Evolutionary conservation across 2,888 invertebrate species (phyloP), one percentile per base, ranked within the genome.

Genomic region (Melanophora roralis): DNA sequence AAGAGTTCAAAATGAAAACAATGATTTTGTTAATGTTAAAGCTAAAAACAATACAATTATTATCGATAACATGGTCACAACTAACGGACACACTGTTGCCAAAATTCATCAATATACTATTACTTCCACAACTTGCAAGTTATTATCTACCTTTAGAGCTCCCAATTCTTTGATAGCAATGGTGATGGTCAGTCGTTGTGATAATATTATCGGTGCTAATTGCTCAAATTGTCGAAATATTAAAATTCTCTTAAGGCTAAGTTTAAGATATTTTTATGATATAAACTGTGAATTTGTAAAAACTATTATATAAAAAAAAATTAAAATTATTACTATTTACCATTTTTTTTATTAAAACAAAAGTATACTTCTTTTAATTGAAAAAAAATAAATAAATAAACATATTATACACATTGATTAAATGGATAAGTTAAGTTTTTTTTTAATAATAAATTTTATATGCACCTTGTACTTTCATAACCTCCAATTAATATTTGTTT

Each of bases 141-240:
- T 45, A 1, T 36, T 55, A 45, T 36, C 43, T n/a, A 27, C 27
- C 38, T 3, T 49, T 49, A 11, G 8, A 32, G 11, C 14, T 49
- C 34, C 51, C 5, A 62, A 51, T 36, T 1, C 12, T 49, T 1
- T n/a, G 36, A 19, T 68, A 23, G 38, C 36, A n/a, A 9, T n/a
- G 38, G 21, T 68, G 36, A 45, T 45, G 16, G 7, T n/a, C 16
- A 23, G 32, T 21, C 72, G 78, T 60, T 68, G 78, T 59, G 76
- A 82, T 64, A 78, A 80, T 74, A 65, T 82, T 65, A 68, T 78
- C 77, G 83, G 81, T 83, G 83, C 83, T 81, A 81, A 84, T 83
- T 85, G 86, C 83, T 83, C 83, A 85, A 84, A 84, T 83, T 88
- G 86, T 88, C 87, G 86, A 87, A 88, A 86, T 85, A 85, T 85